A percentile compares a stretch with the other conserved stretches of the same genome.
Evolutionary conservation across 2,113 vertebrate genomes (phyloP).

Genomic region (Montifringilla adamsi): DNA sequence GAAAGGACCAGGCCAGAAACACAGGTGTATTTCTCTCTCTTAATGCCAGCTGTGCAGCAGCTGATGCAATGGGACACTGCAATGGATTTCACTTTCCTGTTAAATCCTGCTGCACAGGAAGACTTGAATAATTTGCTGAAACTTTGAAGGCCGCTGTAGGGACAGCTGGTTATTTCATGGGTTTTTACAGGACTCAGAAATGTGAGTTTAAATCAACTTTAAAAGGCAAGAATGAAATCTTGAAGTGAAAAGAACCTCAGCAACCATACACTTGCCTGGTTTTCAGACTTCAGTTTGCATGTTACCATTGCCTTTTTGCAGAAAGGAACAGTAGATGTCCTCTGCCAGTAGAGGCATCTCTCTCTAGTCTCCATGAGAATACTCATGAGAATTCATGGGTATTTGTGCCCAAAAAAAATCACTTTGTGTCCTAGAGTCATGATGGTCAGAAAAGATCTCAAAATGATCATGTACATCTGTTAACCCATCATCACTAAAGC

Average conservation of each 20-base stretch:
- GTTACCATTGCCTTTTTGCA: neutral
- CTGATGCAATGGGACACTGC: neutral
- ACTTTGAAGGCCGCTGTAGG: neutral
- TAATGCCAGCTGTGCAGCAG: neutral
- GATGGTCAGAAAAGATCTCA: neutral
- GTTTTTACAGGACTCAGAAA: neutral
- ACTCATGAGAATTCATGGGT: neutral
- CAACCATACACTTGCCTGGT: neutral
- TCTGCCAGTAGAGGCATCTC: neutral
- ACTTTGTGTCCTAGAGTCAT: neutral
- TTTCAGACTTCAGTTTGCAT: neutral
- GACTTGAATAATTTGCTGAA: neutral
- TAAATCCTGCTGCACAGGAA: neutral
- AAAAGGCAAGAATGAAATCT: neutral
- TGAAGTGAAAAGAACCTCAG: neutral
- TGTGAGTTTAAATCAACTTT: neutral
- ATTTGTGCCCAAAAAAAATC: neutral
- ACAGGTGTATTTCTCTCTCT: neutral
- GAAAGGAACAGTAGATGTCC: neutral
- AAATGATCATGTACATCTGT: fast-evolving
- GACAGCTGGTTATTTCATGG: neutral
- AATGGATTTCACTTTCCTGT: neutral
- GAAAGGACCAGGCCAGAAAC: neutral
- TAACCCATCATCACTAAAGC: neutral
- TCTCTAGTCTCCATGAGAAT: neutral